Evolutionary conservation across 2,113 vertebrate genomes (phyloP).

Genomic region (Peromyscus maniculatus): DNA sequence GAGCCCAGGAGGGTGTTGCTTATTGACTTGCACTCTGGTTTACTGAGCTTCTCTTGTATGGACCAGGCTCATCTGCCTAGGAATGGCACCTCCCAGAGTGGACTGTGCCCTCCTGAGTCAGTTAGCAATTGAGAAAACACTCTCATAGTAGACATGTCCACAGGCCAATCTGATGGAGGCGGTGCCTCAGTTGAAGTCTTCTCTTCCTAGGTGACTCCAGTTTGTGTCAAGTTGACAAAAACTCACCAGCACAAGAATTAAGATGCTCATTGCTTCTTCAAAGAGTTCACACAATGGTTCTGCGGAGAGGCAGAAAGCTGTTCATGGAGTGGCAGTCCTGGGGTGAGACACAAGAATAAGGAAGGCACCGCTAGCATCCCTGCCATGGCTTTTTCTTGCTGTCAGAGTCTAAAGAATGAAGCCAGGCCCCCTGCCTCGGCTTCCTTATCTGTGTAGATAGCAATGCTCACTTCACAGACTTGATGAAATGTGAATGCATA

Average conservation of each 20-base stretch:
- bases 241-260: neutral
- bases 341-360: neutral
- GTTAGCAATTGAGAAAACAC: neutral
- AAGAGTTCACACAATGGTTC: neutral
- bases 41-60: no score
- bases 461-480: neutral
- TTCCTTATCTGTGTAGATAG: conserved; percentile 4
- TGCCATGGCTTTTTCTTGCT: neutral
- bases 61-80: neutral
- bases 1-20: neutral
- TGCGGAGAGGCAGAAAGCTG: neutral
- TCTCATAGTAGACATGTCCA: neutral
- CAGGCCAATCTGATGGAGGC: neutral
- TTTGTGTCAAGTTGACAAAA: neutral
- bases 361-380: neutral
- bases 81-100: neutral
- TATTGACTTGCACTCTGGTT: neutral
- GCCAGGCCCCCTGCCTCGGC: neutral
- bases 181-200: neutral
- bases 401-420: neutral
- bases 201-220: neutral
- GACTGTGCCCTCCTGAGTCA: neutral
- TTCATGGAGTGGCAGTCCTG: neutral
- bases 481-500: neutral
- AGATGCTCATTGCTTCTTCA: neutral